Evolutionary conservation across 2,888 invertebrate genomes (phyloP).

Genomic region (Papilio demoleus): DNA sequence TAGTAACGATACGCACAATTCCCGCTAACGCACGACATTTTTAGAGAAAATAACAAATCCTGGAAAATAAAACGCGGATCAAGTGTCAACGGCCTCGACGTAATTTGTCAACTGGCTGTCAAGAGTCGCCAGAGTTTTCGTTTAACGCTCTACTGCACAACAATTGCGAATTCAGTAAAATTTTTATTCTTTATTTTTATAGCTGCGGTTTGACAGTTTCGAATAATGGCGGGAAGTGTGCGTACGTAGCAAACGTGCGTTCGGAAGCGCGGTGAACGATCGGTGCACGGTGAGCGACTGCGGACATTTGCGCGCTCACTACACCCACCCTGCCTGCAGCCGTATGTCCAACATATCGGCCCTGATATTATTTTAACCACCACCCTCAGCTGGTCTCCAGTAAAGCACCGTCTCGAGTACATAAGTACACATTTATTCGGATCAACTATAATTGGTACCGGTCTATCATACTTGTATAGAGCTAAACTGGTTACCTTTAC

Average conservation of each 20-base stretch:
- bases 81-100: slow-evolving; percentile 77
- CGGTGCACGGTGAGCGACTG: slow-evolving; percentile 77
- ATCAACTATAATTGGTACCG: slow-evolving; percentile 51
- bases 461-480: slow-evolving; percentile 12
- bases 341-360: slow-evolving; percentile 73
- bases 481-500: slow-evolving; percentile 34
- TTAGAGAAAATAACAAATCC: slow-evolving; percentile 56
- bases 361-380: slow-evolving; percentile 63
- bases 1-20: slow-evolving; percentile 63
- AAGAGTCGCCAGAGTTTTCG: slow-evolving; percentile 67
- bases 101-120: slow-evolving; percentile 72
- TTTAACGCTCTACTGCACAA: slow-evolving; percentile 72
- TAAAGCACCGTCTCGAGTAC: slow-evolving; percentile 41
- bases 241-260: slow-evolving; percentile 75
- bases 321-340: slow-evolving; percentile 61
- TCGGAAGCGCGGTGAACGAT: slow-evolving; percentile 71
- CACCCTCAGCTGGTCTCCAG: slow-evolving; percentile 55
- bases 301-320: slow-evolving; percentile 66
- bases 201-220: slow-evolving; percentile 59
- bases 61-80: slow-evolving; percentile 57
- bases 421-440: slow-evolving; percentile 45
- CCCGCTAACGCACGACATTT: slow-evolving; percentile 71
- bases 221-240: slow-evolving; percentile 77
- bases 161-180: slow-evolving; percentile 65
- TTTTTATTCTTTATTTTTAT: slow-evolving; percentile 58